Evolutionary conservation across 1,140 invertebrate genomes (phyloP).

Genomic region (Nephila pilipes): DNA sequence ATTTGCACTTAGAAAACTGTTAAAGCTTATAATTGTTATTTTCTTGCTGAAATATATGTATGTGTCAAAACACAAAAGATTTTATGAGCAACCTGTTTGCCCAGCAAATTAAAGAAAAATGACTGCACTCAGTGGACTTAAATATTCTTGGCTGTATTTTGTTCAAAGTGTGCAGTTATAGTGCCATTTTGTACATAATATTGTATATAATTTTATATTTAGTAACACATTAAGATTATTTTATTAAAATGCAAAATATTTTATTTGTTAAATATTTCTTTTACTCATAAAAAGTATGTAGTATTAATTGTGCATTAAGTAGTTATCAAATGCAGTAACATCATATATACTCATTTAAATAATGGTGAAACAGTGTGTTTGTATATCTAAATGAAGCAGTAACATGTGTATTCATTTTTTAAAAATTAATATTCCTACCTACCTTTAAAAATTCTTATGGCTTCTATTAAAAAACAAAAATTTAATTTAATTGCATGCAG

Average conservation of each 20-base stretch:
- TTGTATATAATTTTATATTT: conserved; percentile 46
- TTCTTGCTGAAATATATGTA: background rate
- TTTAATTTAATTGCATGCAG: background rate
- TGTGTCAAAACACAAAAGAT: background rate
- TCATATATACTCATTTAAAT: background rate
- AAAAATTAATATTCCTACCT: background rate
- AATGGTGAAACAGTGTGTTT: background rate
- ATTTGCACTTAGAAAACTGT: background rate
- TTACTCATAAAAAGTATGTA: background rate
- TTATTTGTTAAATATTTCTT: background rate
- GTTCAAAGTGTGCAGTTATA: conserved; percentile 10
- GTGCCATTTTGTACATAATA: conserved; percentile 58
- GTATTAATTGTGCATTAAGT: background rate
- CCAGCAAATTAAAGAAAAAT: background rate
- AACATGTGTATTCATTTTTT: too few species aligned
- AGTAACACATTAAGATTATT: conserved; percentile 21
- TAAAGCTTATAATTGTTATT: conserved; percentile 6
- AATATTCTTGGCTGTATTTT: background rate
- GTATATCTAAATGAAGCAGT: background rate
- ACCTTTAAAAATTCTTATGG: background rate
- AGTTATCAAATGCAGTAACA: background rate
- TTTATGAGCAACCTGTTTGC: background rate
- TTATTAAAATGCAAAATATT: conserved; percentile 12
- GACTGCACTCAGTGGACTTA: background rate
- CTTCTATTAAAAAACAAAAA: too few species aligned